phyloP scores from a whole-genome alignment of 2,888 invertebrate genomes.

The Drosophila macrothrix region DNA sequence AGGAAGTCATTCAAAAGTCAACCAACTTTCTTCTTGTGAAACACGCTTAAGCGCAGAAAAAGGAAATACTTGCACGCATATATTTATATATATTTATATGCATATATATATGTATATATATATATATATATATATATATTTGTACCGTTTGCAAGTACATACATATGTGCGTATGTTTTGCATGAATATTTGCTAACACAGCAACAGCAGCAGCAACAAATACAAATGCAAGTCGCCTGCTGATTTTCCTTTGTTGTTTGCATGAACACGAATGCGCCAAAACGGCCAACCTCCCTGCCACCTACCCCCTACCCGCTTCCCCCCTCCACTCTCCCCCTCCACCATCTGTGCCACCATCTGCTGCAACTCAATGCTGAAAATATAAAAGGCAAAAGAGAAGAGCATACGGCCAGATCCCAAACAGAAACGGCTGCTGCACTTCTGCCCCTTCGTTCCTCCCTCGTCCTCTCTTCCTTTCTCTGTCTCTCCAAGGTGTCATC shows the following conservation, averaged over 20 bases:
- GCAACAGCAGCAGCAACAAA: slow-evolving; percentile 26
- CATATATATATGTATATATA: background rate
- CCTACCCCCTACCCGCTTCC: accelerated
- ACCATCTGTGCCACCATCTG: background rate
- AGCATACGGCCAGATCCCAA: slow-evolving; percentile 11
- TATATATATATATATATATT: background rate
- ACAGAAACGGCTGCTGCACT: slow-evolving; percentile 45
- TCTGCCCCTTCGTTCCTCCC: slow-evolving; percentile 17
- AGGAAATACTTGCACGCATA: slow-evolving; percentile 38
- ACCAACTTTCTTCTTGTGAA: slow-evolving; percentile 84
- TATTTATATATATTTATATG: background rate
- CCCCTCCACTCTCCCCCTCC: background rate
- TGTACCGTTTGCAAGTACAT: background rate
- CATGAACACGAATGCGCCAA: slow-evolving; percentile 67
- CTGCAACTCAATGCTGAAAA: slow-evolving; percentile 1
- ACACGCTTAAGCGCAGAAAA: slow-evolving; percentile 73
- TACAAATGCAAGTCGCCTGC: slow-evolving; percentile 51
- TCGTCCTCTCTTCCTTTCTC: slow-evolving; percentile 20
- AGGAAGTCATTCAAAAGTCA: slow-evolving; percentile 85
- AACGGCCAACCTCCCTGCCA: background rate
- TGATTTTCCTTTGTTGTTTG: slow-evolving; percentile 68
- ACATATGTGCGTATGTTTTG: slow-evolving; percentile 10
- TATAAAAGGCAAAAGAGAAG: too few species aligned
- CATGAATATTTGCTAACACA: slow-evolving; percentile 36
- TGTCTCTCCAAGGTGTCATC: slow-evolving; percentile 68